Percentiles rank a stretch among this genome's conserved stretches.
Conservation (phyloP, 2,797 vertebrate genomes). For the Cuniculus paca region DNA sequence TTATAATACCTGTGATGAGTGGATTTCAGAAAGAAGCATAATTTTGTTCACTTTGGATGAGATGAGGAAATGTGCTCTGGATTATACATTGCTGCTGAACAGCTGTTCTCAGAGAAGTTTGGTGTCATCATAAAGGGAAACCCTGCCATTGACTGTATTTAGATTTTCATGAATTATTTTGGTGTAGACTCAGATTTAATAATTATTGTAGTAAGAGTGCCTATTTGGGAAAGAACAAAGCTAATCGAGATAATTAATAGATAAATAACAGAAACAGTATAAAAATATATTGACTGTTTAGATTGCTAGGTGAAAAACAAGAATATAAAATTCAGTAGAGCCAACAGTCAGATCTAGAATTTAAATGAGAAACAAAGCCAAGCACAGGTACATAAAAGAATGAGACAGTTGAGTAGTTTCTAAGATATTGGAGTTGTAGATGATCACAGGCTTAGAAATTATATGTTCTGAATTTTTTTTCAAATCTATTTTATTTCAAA, state of each 20-base stretch:
- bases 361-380: not conserved
- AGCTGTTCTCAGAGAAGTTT: not conserved
- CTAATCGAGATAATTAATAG: not conserved
- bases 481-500: too few relatives aligned
- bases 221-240: not conserved
- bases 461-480: not conserved
- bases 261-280: slow-evolving; percentile 32
- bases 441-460: not conserved
- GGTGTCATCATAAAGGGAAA: not conserved
- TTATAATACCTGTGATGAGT: not conserved
- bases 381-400: not conserved
- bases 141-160: not conserved
- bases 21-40: slow-evolving; percentile 32
- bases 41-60: not conserved
- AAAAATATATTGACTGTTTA: not conserved
- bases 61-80: slow-evolving; percentile 7
- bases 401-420: not conserved
- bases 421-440: not conserved
- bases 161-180: not conserved
- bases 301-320: not conserved
- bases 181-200: not conserved
- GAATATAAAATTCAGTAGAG: slow-evolving; percentile 31
- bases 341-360: slow-evolving; percentile 14
- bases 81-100: not conserved
- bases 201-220: not conserved